phyloP scores from a whole-genome alignment of 2,797 vertebrate genomes.

The Malurus leucopterus region DNA sequence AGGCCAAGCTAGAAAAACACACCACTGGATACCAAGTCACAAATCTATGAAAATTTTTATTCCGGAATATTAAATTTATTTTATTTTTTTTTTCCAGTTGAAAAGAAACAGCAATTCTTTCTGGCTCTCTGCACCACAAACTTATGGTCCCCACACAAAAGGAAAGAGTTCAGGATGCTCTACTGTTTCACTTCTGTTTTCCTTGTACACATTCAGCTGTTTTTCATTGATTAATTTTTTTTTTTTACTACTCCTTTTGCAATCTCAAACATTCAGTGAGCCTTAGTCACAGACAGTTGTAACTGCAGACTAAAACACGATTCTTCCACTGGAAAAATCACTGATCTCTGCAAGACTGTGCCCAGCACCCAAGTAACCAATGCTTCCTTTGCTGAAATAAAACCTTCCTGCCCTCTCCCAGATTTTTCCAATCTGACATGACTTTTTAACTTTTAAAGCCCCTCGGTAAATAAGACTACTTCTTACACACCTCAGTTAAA shows the following conservation, averaged over 20 bases:
- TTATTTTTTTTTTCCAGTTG: neutral
- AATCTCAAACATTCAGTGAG: neutral
- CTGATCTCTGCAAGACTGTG: neutral
- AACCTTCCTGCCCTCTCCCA: neutral
- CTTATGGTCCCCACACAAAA: neutral
- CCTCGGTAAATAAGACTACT: neutral
- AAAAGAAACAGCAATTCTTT: neutral
- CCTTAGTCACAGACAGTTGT: neutral
- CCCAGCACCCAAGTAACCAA: fast-evolving
- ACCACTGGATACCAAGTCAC: neutral
- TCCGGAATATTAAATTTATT: neutral
- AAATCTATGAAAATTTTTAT: neutral
- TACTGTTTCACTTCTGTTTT: neutral
- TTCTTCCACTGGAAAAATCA: neutral
- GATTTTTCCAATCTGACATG: neutral
- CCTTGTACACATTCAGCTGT: neutral
- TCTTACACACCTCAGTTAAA: neutral
- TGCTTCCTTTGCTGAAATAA: neutral
- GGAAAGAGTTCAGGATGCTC: neutral
- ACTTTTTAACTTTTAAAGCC: neutral
- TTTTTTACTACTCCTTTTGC: neutral
- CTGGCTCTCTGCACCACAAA: neutral
- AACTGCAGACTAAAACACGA: neutral
- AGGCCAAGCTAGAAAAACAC: neutral
- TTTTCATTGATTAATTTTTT: neutral